These are phyloP conservation scores for Apis dorsata DNA, from an alignment of 1,140 invertebrate species.

Conservation along the genomic window DNA sequence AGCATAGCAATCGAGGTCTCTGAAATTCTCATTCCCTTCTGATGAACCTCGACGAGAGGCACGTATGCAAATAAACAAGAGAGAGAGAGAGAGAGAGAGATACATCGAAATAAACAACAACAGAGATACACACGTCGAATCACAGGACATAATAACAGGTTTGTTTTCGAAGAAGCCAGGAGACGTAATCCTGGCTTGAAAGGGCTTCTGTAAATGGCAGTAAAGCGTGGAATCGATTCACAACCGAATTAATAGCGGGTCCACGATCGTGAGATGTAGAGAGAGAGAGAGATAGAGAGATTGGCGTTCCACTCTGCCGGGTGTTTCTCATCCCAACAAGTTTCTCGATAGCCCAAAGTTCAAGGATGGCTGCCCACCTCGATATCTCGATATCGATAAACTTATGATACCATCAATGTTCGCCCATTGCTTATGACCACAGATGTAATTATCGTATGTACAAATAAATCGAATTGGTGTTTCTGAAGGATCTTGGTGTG, in stretches of 20 bases:
- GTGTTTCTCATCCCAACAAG: slow-evolving; percentile 46
- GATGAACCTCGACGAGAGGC: too few species aligned
- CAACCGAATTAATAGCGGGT: slow-evolving; percentile 70
- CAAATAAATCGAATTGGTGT: background rate
- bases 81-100: too few species aligned
- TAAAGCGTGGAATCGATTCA: slow-evolving; percentile 72
- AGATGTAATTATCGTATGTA: slow-evolving; percentile 36
- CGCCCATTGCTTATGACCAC: slow-evolving; percentile 32
- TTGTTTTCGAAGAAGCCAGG: background rate
- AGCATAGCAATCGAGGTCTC: too few species aligned
- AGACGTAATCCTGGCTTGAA: background rate
- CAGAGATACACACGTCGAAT: too few species aligned
- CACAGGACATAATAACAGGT: background rate
- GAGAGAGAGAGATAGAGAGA: background rate
- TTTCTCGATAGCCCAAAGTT: slow-evolving; percentile 42
- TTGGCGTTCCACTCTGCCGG: slow-evolving; percentile 38
- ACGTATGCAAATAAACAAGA: too few species aligned
- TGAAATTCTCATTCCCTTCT: too few species aligned
- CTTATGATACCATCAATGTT: slow-evolving; percentile 33
- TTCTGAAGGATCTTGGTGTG: too few species aligned
- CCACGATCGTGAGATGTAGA: slow-evolving; percentile 61
- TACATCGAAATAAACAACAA: too few species aligned
- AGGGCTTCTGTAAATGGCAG: slow-evolving; percentile 55
- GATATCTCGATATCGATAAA: slow-evolving; percentile 43
- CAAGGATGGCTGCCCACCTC: background rate